Evolutionary conservation across 1,140 invertebrate genomes (phyloP).

Genomic region (Drosophila oshimai): DNA sequence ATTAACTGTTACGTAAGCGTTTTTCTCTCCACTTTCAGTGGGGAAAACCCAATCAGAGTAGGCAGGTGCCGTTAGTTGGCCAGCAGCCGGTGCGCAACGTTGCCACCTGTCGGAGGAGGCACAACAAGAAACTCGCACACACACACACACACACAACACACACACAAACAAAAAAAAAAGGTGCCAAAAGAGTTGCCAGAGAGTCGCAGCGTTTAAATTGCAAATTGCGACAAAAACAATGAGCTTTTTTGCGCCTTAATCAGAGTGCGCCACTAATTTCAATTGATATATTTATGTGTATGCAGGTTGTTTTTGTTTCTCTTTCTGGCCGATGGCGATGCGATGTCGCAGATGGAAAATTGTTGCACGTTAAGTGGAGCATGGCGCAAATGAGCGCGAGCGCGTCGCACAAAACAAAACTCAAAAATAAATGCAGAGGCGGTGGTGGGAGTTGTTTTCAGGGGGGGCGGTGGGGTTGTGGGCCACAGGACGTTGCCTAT

Average conservation of each 20-base stretch:
- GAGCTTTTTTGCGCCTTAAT: conserved; percentile 52
- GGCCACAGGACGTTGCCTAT: conserved; percentile 59
- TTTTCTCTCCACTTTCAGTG: background rate
- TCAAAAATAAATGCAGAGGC: conserved; percentile 53
- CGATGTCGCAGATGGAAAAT: conserved; percentile 43
- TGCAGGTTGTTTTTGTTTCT: conserved; percentile 42
- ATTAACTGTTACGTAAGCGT: background rate
- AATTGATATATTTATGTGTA: conserved; percentile 71
- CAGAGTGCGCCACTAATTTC: conserved; percentile 73
- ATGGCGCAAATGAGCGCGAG: conserved; percentile 50
- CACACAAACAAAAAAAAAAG: background rate
- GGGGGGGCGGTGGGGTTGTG: background rate
- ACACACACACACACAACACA: background rate
- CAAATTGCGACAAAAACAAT: conserved; percentile 39
- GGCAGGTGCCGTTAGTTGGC: conserved; percentile 19
- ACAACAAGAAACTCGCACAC: background rate
- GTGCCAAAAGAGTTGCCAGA: conserved; percentile 20
- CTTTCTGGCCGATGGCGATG: conserved; percentile 9
- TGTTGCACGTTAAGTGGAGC: conserved; percentile 76
- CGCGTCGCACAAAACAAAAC: conserved; percentile 39
- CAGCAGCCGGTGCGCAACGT: conserved; percentile 39
- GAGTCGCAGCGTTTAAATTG: conserved; percentile 10
- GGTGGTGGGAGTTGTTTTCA: conserved; percentile 4
- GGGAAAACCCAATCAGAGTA: background rate
- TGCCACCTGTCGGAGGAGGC: conserved; percentile 53